Conservation (phyloP, 1,140 invertebrate species). For the Drosophila tristis region DNA sequence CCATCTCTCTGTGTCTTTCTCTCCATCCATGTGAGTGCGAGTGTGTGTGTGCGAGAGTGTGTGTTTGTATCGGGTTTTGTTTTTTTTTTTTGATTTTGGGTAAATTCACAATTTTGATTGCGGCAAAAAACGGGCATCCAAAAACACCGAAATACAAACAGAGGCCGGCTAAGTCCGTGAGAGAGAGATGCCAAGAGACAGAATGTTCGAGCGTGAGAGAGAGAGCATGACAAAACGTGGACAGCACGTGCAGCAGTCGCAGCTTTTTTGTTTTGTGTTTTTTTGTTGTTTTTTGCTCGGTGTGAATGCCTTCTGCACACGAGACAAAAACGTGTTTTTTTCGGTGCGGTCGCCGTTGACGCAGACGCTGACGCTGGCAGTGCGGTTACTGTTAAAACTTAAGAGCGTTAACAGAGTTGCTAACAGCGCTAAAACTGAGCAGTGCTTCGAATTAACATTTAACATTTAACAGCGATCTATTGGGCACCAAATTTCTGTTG, state of each 20-base stretch:
- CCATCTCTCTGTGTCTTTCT: no score
- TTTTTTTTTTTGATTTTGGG: background rate
- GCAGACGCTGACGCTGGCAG: background rate
- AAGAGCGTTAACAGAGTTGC: slow-evolving; percentile 6
- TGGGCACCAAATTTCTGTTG: slow-evolving; percentile 42
- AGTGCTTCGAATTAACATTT: no score
- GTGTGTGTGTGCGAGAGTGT: slow-evolving; percentile 13
- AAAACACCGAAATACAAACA: slow-evolving; percentile 14
- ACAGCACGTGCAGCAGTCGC: slow-evolving; percentile 65
- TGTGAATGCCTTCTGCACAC: slow-evolving; percentile 79
- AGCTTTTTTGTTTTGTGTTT: slow-evolving; percentile 10
- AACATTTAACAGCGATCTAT: slow-evolving; percentile 26
- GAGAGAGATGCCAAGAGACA: background rate
- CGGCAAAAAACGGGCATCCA: slow-evolving; percentile 23
- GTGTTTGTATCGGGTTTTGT: background rate
- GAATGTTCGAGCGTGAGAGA: background rate
- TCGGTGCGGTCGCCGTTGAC: slow-evolving; percentile 47
- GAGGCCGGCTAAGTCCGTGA: slow-evolving; percentile 13
- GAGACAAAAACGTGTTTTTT: slow-evolving; percentile 77
- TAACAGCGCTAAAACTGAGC: no score
- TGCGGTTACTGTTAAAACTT: background rate
- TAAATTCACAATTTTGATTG: slow-evolving; percentile 27
- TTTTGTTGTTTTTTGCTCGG: slow-evolving; percentile 26
- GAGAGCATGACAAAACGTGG: slow-evolving; percentile 54
- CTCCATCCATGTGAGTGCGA: slow-evolving; percentile 9